phyloP scores from a whole-genome alignment of 2,888 invertebrate species.

The Calameuta filiformis region DNA sequence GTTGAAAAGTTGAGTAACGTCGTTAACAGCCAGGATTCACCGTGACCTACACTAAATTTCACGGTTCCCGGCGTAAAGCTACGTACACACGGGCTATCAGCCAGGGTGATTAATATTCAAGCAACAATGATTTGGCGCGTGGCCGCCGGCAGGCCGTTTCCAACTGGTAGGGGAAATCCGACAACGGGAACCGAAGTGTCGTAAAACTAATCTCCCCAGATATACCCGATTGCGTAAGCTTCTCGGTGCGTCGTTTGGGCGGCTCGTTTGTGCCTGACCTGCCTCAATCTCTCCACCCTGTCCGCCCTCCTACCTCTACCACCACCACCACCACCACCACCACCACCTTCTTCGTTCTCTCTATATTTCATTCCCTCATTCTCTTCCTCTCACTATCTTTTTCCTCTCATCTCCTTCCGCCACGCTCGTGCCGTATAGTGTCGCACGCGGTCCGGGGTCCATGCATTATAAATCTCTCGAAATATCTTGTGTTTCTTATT shows the following conservation, averaged over 20 bases:
- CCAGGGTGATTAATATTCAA: constrained; percentile 11
- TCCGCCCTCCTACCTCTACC: constrained; percentile 10
- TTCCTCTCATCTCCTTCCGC: constrained; percentile 9
- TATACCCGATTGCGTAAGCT: constrained; percentile 41
- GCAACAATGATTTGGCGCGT: constrained; percentile 19
- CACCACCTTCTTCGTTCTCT: constrained; percentile 17
- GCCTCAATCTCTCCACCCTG: constrained; percentile 34
- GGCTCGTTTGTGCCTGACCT: constrained; percentile 38
- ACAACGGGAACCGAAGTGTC: constrained; percentile 39
- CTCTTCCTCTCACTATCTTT: constrained; percentile 4
- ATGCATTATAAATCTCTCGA: constrained; percentile 49
- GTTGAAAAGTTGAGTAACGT: background rate
- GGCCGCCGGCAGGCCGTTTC: constrained; percentile 27
- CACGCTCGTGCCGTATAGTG: background rate
- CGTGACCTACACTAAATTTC: constrained; percentile 4
- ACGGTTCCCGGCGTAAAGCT: background rate
- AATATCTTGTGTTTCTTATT: constrained; percentile 46
- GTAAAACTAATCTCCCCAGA: constrained; percentile 44
- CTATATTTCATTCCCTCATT: constrained; percentile 18
- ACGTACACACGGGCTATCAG: background rate
- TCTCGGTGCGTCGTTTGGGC: constrained; percentile 19
- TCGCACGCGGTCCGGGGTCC: constrained; percentile 29
- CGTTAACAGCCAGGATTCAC: background rate
- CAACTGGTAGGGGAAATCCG: constrained; percentile 8
- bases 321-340: constrained; percentile 10